These are phyloP conservation scores for Reticulitermes lucifugus DNA, from an alignment of 2,888 invertebrate genomes.

Conservation along the genomic window DNA sequence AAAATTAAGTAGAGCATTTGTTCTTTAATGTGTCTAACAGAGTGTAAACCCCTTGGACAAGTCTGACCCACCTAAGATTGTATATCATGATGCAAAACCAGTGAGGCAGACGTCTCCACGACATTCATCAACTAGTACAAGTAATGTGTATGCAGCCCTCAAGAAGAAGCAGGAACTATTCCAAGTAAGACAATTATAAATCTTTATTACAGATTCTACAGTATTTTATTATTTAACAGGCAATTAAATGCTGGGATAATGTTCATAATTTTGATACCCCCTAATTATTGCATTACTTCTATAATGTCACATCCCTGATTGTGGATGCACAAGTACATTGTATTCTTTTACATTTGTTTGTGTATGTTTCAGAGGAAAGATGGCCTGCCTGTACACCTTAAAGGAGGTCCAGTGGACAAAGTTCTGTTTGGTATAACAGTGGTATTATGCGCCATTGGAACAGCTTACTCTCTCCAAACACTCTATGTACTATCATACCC, in stretches of 20 bases:
- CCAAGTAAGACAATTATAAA: slow-evolving; percentile 48
- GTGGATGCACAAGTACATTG: too few relatives aligned
- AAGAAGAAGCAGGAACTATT: slow-evolving; percentile 48
- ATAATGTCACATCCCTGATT: too few relatives aligned
- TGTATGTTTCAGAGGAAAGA: slow-evolving; percentile 46
- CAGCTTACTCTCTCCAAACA: slow-evolving; percentile 43
- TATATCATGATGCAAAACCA: slow-evolving; percentile 48
- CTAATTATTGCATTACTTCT: too few relatives aligned
- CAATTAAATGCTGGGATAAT: too few relatives aligned
- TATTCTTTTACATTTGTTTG: neutral
- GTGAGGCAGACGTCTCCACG: slow-evolving; percentile 2
- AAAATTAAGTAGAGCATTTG: too few relatives aligned
- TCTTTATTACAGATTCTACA: neutral
- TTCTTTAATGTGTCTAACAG: slow-evolving; percentile 32
- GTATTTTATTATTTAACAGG: neutral
- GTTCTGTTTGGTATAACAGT: slow-evolving; percentile 53
- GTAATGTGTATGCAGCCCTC: slow-evolving; percentile 25
- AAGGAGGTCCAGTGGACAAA: slow-evolving; percentile 55
- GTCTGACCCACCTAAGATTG: slow-evolving; percentile 50
- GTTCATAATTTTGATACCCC: too few relatives aligned
- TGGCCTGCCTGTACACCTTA: slow-evolving; percentile 55
- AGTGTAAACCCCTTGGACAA: slow-evolving; percentile 45
- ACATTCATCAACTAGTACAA: slow-evolving; percentile 11
- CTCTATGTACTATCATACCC: slow-evolving; percentile 50
- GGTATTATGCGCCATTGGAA: slow-evolving; percentile 51